Evolutionary conservation across 1,140 invertebrate species (phyloP), one percentile per base, ranked within the genome.

Genomic region (Caenorhabditis remanei): DNA sequence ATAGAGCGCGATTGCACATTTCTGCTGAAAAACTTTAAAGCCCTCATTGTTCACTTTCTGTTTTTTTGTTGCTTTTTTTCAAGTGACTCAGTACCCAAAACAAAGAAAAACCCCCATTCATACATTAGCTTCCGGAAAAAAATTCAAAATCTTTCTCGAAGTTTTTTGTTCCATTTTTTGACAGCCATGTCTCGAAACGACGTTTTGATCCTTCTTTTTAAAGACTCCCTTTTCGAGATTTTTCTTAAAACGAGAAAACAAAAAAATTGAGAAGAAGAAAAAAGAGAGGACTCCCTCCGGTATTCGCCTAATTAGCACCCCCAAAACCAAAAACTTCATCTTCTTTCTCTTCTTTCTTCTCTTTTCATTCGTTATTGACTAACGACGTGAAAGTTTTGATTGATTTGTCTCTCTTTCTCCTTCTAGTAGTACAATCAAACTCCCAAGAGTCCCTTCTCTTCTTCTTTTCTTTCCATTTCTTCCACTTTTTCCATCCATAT

Each of bases 321-420:
- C 71, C 21, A 46, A 13, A 79, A 50, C 16, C 43, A 24, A 79
- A 79, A 71, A 71, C 65, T 79, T 79, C 19, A 50, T 46, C 84
- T 65, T 46, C 83, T 21, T 63, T 14, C 43, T 63, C 19, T 46
- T 63, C 21, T 48, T 61, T 61, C 67, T 65, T 32, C 19, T 65
- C 40, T 50, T 65, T 85, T 63, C 84, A 63, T 63, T 67, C 46
- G 32, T 65, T 50, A 48, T 65, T 48, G 58, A 84, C 53, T 84
- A 56, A 84, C 56, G 82, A 84, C 40, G 55, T 84, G 53, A 79
- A 79, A 79, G 71, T 50, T 84, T 84, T 84, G 53, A 56, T 84
- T 84, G 82, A 58, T 61, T 79, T 79, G 46, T 84, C 79, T 16
- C 14, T 41, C n/a, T n/a, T n/a, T 48, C 32, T 24, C 43, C 55